Evolutionary conservation across 2,113 vertebrate species (phyloP), one percentile per base, ranked within the genome.

Genomic region (Hydrolagus affinis): DNA sequence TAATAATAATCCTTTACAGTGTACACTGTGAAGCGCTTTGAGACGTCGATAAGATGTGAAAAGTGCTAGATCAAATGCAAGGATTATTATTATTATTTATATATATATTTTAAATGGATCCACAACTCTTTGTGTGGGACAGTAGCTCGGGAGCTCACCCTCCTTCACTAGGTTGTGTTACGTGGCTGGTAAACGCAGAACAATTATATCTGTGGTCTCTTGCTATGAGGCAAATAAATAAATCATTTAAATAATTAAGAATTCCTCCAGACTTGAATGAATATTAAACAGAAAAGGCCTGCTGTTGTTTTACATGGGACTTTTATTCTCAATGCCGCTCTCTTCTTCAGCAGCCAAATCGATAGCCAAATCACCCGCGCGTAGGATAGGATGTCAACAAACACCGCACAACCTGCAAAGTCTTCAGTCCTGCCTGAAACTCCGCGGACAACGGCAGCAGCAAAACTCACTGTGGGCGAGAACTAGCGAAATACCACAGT

Each of bases 181-280:
- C 56, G 15, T 56, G 23, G 11, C n/a, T 57, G 23, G 21, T 14
- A 78, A 78, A 25, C 8, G 57, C 75, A 77, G n/a, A 4, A 60
- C 21, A 15, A 56, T 77, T 77, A 25, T 6, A 44, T n/a, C 59
- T 60, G 11, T 11, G 23, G 12, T 78, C n/a, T n/a, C n/a, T n/a
- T 60, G 12, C 21, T 59, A 78, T 15, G 75, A 25, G 2, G 21
- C 12, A 25, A 60, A 15, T 25, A 25, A 60, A 15, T 25, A 78
- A 78, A 78, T 78, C 11, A n/a, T 25, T 78, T 60, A 23, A 78
- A 77, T 77, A 60, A 77, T 75, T 75, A n/a, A 75, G 14, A 8
- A 56, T 3, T 56, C 9, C 17, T 32, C 17, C 32, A 56, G 73
- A 21, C 32, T 56, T 75, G 73, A 74, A 15, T 74, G 14, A 30